Percentiles rank a stretch among this genome's conserved stretches.
Conservation (phyloP, 2,113 vertebrate species). For the Tenrec ecaudatus region DNA sequence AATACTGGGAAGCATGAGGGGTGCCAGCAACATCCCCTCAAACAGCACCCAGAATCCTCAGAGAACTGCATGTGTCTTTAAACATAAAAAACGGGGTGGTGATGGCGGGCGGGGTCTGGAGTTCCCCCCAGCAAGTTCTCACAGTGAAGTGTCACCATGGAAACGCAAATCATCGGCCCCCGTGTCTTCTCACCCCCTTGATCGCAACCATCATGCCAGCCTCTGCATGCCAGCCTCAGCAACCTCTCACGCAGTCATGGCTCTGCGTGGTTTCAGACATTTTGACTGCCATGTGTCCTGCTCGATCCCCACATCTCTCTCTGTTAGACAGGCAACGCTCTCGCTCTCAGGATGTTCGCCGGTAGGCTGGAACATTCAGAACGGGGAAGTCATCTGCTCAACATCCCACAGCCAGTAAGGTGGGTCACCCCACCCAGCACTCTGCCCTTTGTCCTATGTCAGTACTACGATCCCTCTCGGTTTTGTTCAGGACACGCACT, state of each 20-base stretch:
- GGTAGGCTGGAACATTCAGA: slow-evolving; percentile 36
- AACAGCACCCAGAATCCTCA: slow-evolving; percentile 18
- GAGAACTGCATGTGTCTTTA: background rate
- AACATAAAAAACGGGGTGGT: background rate
- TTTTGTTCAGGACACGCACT: slow-evolving; percentile 16
- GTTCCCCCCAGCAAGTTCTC: background rate
- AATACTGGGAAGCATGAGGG: background rate
- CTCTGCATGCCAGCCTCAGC: background rate
- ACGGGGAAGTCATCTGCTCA: background rate
- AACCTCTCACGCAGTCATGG: background rate
- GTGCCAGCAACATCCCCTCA: background rate
- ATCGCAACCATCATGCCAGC: slow-evolving; percentile 9
- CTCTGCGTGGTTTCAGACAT: slow-evolving; percentile 26
- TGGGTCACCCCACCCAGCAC: background rate
- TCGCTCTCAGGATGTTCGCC: slow-evolving; percentile 29
- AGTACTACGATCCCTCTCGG: background rate
- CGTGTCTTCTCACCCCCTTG: background rate
- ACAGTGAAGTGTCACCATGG: background rate
- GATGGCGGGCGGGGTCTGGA: background rate
- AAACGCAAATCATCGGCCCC: slow-evolving; percentile 16
- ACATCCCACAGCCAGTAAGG: slow-evolving; percentile 41
- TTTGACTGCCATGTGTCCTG: background rate
- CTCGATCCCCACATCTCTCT: slow-evolving; percentile 13
- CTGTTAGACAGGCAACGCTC: background rate
- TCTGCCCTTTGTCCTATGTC: slow-evolving; percentile 2